phyloP scores from a whole-genome alignment of 2,888 invertebrate species.

The Agrilus mali region DNA sequence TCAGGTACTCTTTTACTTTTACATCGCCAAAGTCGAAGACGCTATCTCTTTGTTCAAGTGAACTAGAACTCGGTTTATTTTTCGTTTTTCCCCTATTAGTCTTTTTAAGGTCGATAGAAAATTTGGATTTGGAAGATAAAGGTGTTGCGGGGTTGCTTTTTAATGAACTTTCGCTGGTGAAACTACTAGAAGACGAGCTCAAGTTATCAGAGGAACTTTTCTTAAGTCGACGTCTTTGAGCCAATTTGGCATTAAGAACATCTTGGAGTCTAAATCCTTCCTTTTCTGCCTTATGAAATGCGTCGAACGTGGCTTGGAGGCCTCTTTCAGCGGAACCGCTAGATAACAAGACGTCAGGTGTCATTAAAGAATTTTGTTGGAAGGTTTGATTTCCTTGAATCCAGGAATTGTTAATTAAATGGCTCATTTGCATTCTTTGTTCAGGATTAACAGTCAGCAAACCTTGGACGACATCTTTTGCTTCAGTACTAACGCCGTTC shows the following conservation, averaged over 20 bases:
- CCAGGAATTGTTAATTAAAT: slow-evolving; percentile 59
- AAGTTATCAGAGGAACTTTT: slow-evolving; percentile 37
- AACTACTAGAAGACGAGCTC: slow-evolving; percentile 29
- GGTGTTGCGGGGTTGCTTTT: slow-evolving; percentile 25
- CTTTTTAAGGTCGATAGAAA: slow-evolving; percentile 21
- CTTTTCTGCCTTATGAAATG: slow-evolving; percentile 53
- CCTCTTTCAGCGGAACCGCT: slow-evolving; percentile 39
- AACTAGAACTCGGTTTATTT: slow-evolving; percentile 12
- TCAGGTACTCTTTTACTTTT: slow-evolving; percentile 37
- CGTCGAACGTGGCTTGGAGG: slow-evolving; percentile 50
- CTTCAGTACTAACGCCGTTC: slow-evolving; percentile 58
- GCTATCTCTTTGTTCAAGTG: slow-evolving; percentile 20
- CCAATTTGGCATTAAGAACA: slow-evolving; percentile 56
- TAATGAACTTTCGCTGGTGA: slow-evolving; percentile 30
- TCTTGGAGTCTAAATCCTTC: slow-evolving; percentile 65
- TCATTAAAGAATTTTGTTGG: slow-evolving; percentile 44
- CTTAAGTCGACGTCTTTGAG: slow-evolving; percentile 52
- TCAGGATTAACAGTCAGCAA: slow-evolving; percentile 68
- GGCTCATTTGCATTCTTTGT: slow-evolving; percentile 53
- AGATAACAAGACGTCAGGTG: slow-evolving; percentile 43
- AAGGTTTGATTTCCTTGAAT: slow-evolving; percentile 36
- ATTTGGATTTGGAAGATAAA: slow-evolving; percentile 15
- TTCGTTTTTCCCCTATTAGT: slow-evolving; percentile 17
- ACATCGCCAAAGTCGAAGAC: slow-evolving; percentile 37
- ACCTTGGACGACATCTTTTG: slow-evolving; percentile 62